Conservation (phyloP, 2,113 vertebrate species). For the Istiophorus platypterus region DNA sequence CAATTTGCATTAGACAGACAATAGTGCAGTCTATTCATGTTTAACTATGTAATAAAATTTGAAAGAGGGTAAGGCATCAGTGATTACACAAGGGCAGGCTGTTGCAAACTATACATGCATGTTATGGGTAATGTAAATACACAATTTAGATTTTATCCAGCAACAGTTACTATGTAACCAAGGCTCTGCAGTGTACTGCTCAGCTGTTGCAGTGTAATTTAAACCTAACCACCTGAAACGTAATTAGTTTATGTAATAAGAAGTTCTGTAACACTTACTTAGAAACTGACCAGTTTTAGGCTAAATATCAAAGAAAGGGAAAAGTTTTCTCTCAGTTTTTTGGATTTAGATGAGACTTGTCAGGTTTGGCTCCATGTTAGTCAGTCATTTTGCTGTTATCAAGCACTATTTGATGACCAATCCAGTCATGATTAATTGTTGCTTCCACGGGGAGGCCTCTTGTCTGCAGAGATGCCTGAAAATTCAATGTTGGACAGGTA, state of each 20-base stretch:
- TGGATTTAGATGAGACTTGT: not conserved
- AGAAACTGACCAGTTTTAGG: not conserved
- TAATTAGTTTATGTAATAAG: not conserved
- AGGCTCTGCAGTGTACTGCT: not conserved
- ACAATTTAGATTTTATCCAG: not conserved
- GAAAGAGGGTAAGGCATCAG: not conserved
- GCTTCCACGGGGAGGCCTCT: conserved; percentile 53
- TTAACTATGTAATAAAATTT: not conserved
- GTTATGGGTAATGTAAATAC: not conserved
- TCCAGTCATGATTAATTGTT: conserved; percentile 77
- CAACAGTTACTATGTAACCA: not conserved
- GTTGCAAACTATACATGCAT: not conserved
- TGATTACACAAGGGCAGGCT: not conserved
- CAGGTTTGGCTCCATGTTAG: conserved; percentile 28
- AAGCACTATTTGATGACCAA: conserved; percentile 61
- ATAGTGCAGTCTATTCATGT: not conserved
- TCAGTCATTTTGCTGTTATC: conserved; percentile 48
- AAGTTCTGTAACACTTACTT: not conserved
- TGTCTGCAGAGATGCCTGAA: conserved; percentile 51
- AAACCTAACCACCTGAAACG: conserved; percentile 1
- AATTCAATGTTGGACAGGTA: conserved; percentile 57
- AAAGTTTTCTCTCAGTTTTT: not conserved
- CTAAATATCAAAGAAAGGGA: not conserved
- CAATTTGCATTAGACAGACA: not conserved
- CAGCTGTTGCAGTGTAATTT: not conserved